Evolutionary conservation across 2,888 invertebrate genomes (phyloP).

Genomic region (Ferrisia virgata): DNA sequence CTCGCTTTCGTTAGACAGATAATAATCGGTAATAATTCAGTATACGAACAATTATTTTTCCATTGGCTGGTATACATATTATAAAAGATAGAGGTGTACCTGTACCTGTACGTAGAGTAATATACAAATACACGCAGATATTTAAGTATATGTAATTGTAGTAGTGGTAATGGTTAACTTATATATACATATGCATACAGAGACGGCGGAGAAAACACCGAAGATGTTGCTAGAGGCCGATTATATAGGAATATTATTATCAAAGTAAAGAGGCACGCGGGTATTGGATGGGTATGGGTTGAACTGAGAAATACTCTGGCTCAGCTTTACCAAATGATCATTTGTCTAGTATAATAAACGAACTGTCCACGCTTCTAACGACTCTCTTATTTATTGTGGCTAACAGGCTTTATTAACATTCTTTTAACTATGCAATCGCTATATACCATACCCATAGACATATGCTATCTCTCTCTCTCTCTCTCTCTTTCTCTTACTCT

Average conservation of each 20-base stretch:
- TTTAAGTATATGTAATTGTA: not conserved
- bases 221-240: constrained; percentile 26
- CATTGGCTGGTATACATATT: not conserved
- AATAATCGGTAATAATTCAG: constrained; percentile 23
- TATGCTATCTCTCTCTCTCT: not conserved
- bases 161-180: not conserved
- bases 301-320: constrained; percentile 10
- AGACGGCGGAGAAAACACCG: not conserved
- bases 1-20: not conserved
- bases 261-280: constrained; percentile 12
- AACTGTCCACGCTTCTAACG: constrained; percentile 34
- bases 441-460: not conserved
- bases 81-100: no score
- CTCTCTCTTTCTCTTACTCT: not conserved
- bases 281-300: constrained; percentile 23
- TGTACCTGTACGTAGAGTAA: not conserved
- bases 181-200: no score
- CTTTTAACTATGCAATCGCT: constrained; percentile 10
- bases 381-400: constrained; percentile 38
- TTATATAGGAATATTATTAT: constrained; percentile 29
- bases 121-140: not conserved
- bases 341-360: constrained; percentile 35
- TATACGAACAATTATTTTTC: constrained; percentile 25
- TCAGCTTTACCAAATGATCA: constrained; percentile 31
- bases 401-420: constrained; percentile 39